phyloP scores from a whole-genome alignment of 2,113 vertebrate species.

The Oryzias woworae region DNA sequence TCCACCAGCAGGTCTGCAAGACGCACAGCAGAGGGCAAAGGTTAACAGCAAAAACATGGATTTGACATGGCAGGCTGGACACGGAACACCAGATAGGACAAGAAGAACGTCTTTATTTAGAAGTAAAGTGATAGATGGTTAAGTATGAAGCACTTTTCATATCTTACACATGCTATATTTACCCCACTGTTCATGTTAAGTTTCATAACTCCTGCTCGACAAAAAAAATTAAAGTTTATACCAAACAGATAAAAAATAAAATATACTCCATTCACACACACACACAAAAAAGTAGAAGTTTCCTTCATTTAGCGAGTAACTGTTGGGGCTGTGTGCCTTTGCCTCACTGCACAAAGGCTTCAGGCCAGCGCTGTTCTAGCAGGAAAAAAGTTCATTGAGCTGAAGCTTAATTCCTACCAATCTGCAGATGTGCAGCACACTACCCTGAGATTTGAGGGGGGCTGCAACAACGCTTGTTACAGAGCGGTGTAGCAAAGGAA shows the following conservation, averaged over 20 bases:
- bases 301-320: constrained; percentile 30
- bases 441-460: constrained; percentile 23
- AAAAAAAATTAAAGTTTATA: too few relatives aligned
- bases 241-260: too few relatives aligned
- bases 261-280: too few relatives aligned
- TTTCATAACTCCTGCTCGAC: too few relatives aligned
- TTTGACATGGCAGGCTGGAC: background rate
- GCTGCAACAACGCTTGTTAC: background rate
- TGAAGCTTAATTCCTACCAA: constrained; percentile 50
- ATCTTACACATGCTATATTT: too few relatives aligned
- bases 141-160: too few relatives aligned
- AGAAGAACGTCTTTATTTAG: background rate
- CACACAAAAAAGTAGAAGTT: constrained; percentile 1
- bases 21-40: background rate
- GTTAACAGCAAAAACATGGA: constrained; percentile 11
- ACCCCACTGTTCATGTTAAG: too few relatives aligned
- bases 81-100: background rate
- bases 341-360: constrained; percentile 49
- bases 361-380: constrained; percentile 42
- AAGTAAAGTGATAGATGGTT: too few relatives aligned
- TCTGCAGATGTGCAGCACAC: constrained; percentile 53
- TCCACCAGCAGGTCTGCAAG: constrained; percentile 92
- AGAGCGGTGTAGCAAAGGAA: background rate
- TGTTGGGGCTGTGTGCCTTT: constrained; percentile 29
- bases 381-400: constrained; percentile 60